phyloP scores from a whole-genome alignment of 2,113 vertebrate species.

The Rhinolophus sinicus region DNA sequence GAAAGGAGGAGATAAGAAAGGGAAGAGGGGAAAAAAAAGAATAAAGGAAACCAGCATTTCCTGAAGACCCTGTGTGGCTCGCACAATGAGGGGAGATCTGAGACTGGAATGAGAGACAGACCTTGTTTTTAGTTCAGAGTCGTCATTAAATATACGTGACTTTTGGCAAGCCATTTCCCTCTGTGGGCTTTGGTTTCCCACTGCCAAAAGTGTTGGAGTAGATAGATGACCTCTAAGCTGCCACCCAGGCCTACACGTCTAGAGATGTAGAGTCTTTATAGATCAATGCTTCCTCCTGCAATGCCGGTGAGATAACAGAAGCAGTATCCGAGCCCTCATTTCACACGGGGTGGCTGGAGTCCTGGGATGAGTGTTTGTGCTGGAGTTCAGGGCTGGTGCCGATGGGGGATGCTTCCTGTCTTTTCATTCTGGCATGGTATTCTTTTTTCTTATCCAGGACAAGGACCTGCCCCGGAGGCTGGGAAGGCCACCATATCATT shows the following conservation, averaged over 20 bases:
- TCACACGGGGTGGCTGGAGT: fast-evolving
- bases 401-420: neutral
- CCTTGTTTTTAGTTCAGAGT: neutral
- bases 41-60: neutral
- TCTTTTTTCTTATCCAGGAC: neutral
- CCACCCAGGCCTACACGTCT: neutral
- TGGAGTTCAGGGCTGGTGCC: fast-evolving
- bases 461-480: neutral
- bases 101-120: neutral
- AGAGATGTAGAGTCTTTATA: fast-evolving
- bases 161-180: neutral
- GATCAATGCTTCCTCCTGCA: fast-evolving
- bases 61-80: no score
- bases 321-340: fast-evolving
- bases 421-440: fast-evolving
- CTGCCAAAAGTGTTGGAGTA: no score
- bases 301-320: fast-evolving
- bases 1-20: neutral
- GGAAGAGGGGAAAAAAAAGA: neutral
- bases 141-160: neutral
- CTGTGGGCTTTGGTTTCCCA: neutral
- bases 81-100: fast-evolving
- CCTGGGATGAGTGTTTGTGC: neutral
- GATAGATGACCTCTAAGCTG: neutral
- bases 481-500: neutral